Conservation (phyloP, 2,797 vertebrate species). For the Eupleurogrammus muticus region DNA sequence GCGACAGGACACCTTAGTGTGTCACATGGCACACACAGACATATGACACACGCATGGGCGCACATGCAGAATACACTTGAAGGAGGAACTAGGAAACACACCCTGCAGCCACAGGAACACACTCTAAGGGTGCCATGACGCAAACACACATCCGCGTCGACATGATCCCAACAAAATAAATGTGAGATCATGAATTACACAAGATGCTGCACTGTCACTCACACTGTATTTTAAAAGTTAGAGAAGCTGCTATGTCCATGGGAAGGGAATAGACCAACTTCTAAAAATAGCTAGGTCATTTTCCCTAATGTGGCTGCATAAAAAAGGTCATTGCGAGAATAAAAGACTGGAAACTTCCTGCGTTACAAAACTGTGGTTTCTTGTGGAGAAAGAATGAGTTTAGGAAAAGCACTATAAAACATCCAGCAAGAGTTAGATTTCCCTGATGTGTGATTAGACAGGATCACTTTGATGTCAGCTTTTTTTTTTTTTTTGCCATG, state of each 20-base stretch:
- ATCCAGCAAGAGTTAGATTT: constrained; percentile 58
- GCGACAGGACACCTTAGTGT: constrained; percentile 2
- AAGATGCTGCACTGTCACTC: neutral
- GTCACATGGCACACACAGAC: neutral
- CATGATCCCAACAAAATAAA: neutral
- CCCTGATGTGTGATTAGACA: constrained; percentile 68
- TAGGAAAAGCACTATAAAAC: constrained; percentile 35
- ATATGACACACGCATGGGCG: neutral
- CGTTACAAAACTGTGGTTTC: constrained; percentile 4
- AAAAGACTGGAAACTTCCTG: constrained; percentile 19
- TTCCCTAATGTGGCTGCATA: neutral
- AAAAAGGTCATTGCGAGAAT: constrained; percentile 10
- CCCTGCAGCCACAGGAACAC: neutral
- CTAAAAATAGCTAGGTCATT: neutral
- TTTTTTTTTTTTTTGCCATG: constrained; percentile 39
- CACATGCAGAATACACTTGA: neutral
- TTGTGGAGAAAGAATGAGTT: constrained; percentile 1
- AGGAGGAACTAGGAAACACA: neutral
- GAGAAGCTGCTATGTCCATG: constrained; percentile 10
- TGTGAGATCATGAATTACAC: neutral
- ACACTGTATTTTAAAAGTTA: constrained; percentile 26
- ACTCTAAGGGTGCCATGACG: neutral
- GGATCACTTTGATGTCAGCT: constrained; percentile 69
- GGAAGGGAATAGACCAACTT: too few species aligned
- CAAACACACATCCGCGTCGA: neutral